These are phyloP conservation scores for Heliopora coerulea DNA, from an alignment of 92 coral and sea anemone genomes.

Conservation along the genomic window DNA sequence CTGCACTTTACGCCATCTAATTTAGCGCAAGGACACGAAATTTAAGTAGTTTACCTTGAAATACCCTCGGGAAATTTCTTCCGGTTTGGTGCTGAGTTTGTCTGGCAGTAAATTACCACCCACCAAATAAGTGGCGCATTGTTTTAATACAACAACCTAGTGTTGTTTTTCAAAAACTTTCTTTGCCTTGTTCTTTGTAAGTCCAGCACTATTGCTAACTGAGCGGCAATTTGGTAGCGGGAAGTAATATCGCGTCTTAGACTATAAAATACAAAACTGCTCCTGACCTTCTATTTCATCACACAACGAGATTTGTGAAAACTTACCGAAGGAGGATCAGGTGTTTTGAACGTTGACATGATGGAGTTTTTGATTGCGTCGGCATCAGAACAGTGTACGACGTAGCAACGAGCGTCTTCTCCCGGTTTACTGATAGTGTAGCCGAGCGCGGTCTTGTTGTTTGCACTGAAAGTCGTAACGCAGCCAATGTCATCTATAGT, in stretches of 20 bases:
- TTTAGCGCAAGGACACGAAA: too few species aligned
- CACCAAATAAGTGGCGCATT: not conserved
- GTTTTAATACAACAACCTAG: not conserved
- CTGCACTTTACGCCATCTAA: too few species aligned
- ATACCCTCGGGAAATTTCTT: too few species aligned
- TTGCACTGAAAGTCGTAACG: constrained; percentile 62
- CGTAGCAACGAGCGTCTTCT: constrained; percentile 71
- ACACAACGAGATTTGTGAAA: not conserved
- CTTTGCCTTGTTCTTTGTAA: too few species aligned
- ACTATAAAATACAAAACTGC: too few species aligned
- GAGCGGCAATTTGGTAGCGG: too few species aligned
- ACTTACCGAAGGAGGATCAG: constrained; percentile 69
- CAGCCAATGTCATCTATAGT: constrained; percentile 77
- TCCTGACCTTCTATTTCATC: not conserved
- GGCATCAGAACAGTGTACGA: constrained; percentile 71
- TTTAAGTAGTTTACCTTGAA: too few species aligned
- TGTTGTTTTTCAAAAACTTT: not conserved
- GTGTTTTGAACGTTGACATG: constrained; percentile 67
- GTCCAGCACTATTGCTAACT: too few species aligned
- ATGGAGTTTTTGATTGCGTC: constrained; percentile 62
- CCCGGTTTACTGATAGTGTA: constrained; percentile 66
- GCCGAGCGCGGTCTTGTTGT: constrained; percentile 65
- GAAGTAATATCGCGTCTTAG: too few species aligned
- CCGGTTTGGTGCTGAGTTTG: not conserved
- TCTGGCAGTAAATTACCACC: not conserved